Evolutionary conservation across 2,797 vertebrate species (phyloP), one percentile per base, ranked within the genome.

Genomic region (Vultur gryphus): DNA sequence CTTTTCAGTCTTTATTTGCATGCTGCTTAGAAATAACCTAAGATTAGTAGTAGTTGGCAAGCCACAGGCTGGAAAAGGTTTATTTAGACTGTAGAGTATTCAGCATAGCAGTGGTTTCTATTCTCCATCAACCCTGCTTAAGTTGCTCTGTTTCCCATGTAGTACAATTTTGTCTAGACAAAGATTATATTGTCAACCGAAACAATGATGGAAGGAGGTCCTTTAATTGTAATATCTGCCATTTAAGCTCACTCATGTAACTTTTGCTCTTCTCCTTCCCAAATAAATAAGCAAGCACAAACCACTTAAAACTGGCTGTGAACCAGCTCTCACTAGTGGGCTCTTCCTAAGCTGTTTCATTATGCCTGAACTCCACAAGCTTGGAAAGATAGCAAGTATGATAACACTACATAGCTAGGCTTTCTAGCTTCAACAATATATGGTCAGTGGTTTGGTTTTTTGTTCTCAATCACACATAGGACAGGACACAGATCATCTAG

Each of bases 361-460:
- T 18, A 3, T 9, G 28, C 51, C 84, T 41, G 28, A 87, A 14
- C n/a, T 39, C 41, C 26, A 3, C 1, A 6, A 28, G 31, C 9
- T 21, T 8, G 48, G 33, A 67, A 37, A 58, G 49, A 37, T 0
- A 37, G n/a, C 49, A 51, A 15, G 12, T 2, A 29, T 6, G 26
- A 1, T 21, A 84, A 1, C 14, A 18, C 51, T 1, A 24, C 13
- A 7, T 1, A 25, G 55, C 39, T 7, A 35, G 55, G 25, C 29
- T 55, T 41, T 43, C 29, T 16, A 5, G 31, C 26, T 26, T 10
- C 41, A 28, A 28, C 70, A 52, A 29, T 9, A 8, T 23, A 16
- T 3, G 16, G 55, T 2, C 67, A 44, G 35, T 0, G 21, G 26
- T 2, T 10, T 28, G 29, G 44, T 2, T 10, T 6, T 51, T 37